Evolutionary conservation across 2,797 vertebrate genomes (phyloP), one percentile per base, ranked within the genome.

Genomic region (Ptychobarbus kaznakovi): DNA sequence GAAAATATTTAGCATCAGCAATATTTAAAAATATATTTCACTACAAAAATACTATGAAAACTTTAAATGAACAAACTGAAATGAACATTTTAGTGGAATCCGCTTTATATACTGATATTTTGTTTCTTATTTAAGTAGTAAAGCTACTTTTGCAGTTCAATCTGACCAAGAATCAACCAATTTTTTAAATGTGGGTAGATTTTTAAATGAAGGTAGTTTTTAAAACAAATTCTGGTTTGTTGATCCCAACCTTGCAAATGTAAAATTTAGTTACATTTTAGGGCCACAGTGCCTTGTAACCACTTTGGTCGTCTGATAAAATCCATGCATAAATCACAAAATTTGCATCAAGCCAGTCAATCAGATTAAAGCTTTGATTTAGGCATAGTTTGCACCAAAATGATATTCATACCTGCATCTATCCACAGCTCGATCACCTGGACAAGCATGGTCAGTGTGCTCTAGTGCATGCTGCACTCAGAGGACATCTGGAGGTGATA

Each of bases 381-480:
- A 20, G 10, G 18, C 73, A 46, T 73, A 25, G 22, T 46, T 72
- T 22, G 6, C 40, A 72, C 32, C 16, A 7, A 28, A 32, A 35
- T 42, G 16, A 40, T 65, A 20, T 81, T 25, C 28, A 0, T 76
- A 25, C 80, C 46, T 82, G 15, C 82, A 20, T 84, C 1, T 75
- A 44, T 81, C n/a, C 16, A 69, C 89, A 98, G 98, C 96, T 99
- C 91, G 98, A 99, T 92, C 97, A 99, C 86, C 89, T 98, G 93
- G 98, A 99, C 91, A 98, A 97, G 89, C 99, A 99, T 0, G 97
- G 97, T 10, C 98, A 99, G 94, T 99, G 98, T 25, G 97, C 98
- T 4, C 92, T 99, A 91, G 98, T 99, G 13, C 98, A 99, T 0
- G 97, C 98, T 0, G 97, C 98, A 35, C 96, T 99, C 46, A 92